Conservation (phyloP, 2,888 invertebrate genomes). For the Disparrhopalites patrizii region DNA sequence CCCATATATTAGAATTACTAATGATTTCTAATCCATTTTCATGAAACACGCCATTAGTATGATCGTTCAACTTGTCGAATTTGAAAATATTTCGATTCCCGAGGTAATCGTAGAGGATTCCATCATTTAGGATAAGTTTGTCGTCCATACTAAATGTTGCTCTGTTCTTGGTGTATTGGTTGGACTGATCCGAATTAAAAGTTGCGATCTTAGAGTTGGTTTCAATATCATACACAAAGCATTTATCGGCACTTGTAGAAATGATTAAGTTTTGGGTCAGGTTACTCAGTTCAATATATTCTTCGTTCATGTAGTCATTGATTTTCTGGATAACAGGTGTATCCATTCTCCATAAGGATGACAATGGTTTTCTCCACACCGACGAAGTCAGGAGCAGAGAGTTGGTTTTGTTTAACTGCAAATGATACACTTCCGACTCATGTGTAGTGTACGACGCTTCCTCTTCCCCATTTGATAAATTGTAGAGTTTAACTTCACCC, state of each 20-base stretch:
- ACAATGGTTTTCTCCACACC: conserved; percentile 77
- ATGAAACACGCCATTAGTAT: conserved; percentile 92
- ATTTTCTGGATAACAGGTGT: conserved; percentile 43
- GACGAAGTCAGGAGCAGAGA: conserved; percentile 78
- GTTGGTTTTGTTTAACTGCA: conserved; percentile 71
- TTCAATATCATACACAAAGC: conserved; percentile 71
- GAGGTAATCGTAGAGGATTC: conserved; percentile 90
- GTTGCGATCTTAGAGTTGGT: conserved; percentile 71
- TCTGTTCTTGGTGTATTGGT: conserved; percentile 87
- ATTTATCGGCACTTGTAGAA: conserved; percentile 43
- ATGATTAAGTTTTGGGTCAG: conserved; percentile 60
- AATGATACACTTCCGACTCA: conserved; percentile 77
- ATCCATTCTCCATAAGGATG: conserved; percentile 71
- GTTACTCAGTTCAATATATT: conserved; percentile 89
- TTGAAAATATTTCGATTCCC: conserved; percentile 87
- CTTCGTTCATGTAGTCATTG: conserved; percentile 62
- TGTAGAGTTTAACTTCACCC: conserved; percentile 86
- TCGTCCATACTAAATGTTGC: conserved; percentile 93
- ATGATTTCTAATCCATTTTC: conserved; percentile 93
- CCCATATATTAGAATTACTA: conserved; percentile 99
- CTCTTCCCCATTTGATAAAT: conserved; percentile 74
- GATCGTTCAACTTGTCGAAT: conserved; percentile 94
- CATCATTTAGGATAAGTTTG: conserved; percentile 90
- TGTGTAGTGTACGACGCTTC: conserved; percentile 77
- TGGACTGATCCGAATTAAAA: conserved; percentile 75